Evolutionary conservation across 2,888 invertebrate species (phyloP), one percentile per base, ranked within the genome.

Genomic region (Lasioglossum pauxillum): DNA sequence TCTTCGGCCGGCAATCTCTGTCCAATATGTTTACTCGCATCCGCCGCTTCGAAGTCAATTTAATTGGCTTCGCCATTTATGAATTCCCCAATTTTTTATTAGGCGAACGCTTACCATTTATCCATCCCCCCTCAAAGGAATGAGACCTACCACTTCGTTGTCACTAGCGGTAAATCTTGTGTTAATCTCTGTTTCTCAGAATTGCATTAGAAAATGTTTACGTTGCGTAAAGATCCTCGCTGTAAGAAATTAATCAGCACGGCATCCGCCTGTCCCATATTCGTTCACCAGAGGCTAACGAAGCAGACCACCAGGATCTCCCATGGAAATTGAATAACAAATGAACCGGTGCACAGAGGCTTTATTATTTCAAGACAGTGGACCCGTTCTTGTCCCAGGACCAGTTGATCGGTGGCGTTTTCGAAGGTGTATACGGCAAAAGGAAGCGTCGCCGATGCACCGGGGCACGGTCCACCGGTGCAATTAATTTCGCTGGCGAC

Each of bases 271-370:
- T 53, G 53, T 53, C n/a, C 2, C 23, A 53, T 53, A 53, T 53
- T 10, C 10, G 53, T 53, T 53, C n/a, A 53, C 64, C 31, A 64
- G 16, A 5, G 64, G 16, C 14, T 27, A 64, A 64, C 31, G 64
- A 64, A 31, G 14, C 64, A 16, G 64, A 53, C 35, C 46, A 35
- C 38, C 19, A n/a, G 57, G 35, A 31, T 35, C 31, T 41, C 53
- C 19, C 71, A 10, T 49, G 74, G 44, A 78, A 75, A 83, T 84
- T 72, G 84, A 78, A 83, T 84, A 57, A 79, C 82, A 77, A 84
- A 84, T 84, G 67, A 81, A 76, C 73, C 41, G 16, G 57, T n/a
- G 53, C n/a, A 41, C 10, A 41, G n/a, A 23, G 75, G 81, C 49
- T 81, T 83, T 81, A 80, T 83, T 75, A 53, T 72, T 64, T 75